Percentiles rank a stretch among this genome's conserved stretches.
These are phyloP conservation scores for Cynoglossus semilaevis DNA, from an alignment of 2,113 vertebrate genomes.

Conservation along the genomic window DNA sequence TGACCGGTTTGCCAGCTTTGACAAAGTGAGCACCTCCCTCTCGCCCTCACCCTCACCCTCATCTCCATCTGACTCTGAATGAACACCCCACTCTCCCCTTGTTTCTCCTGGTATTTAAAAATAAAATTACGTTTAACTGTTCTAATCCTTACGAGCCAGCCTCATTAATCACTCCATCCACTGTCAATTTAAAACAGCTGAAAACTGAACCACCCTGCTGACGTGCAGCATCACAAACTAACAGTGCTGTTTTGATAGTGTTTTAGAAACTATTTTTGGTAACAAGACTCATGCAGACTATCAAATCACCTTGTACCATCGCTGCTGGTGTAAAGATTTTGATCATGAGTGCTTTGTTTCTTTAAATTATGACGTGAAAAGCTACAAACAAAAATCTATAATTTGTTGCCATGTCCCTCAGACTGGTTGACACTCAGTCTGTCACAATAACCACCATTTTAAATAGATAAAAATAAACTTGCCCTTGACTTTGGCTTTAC, in stretches of 20 bases:
- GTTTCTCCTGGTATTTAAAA: conserved; percentile 16
- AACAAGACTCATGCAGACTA: conserved; percentile 6
- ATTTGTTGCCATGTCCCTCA: neutral
- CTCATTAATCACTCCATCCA: conserved; percentile 54
- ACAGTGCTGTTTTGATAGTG: conserved; percentile 9
- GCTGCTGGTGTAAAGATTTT: conserved; percentile 33
- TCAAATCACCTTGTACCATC: conserved; percentile 7
- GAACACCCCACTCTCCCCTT: conserved; percentile 40
- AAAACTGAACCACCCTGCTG: conserved; percentile 5
- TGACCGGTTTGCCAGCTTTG: conserved; percentile 95
- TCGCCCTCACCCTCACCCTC: conserved; percentile 69
- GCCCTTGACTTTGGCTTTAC: too few species aligned
- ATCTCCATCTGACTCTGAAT: conserved; percentile 66
- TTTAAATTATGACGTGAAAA: conserved; percentile 14
- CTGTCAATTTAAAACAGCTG: conserved; percentile 47
- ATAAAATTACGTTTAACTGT: conserved; percentile 18
- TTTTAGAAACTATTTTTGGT: conserved; percentile 8
- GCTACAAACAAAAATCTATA: neutral
- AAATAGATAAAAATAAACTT: too few species aligned
- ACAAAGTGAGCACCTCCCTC: conserved; percentile 92
- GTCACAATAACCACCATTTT: too few species aligned
- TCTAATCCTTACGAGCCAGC: conserved; percentile 23
- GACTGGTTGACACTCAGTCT: conserved; percentile 2
- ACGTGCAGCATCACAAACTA: neutral
- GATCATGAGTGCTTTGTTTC: conserved; percentile 18